Base-by-base conservation (phyloP, 2,113 vertebrate species). In the Benitochromis conjunctus region DNA sequence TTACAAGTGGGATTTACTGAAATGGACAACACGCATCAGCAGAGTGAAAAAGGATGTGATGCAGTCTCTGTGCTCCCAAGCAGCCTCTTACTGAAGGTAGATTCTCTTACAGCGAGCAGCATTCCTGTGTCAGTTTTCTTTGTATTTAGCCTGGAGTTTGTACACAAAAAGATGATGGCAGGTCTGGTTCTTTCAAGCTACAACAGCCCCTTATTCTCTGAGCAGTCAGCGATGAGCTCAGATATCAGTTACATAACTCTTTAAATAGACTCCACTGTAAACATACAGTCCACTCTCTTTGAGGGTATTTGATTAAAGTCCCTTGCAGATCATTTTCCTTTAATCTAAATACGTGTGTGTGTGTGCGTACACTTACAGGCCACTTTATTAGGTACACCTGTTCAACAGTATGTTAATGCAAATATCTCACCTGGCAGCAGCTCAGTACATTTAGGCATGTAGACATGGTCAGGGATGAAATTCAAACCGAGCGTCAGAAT, bases 11-110 rank as follows among this genome's bases (percentile, higher is more conserved):
- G 74, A 24, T 18, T 83, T 8, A 21, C 76, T 29, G 92, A 95
- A 57, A 83, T 46, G 6, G 36, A n/a, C 55, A 21, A 29, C 34
- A 41, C 87, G 43, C 56, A 79, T 31, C 76, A 64, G 4, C 3
- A 58, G 80, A 46, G 4, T 48, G 26, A 46, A 16, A 88, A 92
- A 46, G 84, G 86, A 86, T 82, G 79, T 80, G 94, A 95, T 10
- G 51, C 85, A 62, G 34, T 95, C 14, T 94, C 94, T 9, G 21
- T 55, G 56, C 86, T 96, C 24, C 94, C 94, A 0, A 82, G 41
- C 62, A 92, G 83, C 78, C 86, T 95, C 64, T 85, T 79, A 11
- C 54, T 95, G 48, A 94, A 94, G 95, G 95, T 96, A 91, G 3
- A 9, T 79, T 14, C 11, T 71, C 41, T 82, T 26, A 38, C 54